These are phyloP conservation scores for Sylvietta virens DNA, from an alignment of 2,113 vertebrate genomes.

Conservation along the genomic window DNA sequence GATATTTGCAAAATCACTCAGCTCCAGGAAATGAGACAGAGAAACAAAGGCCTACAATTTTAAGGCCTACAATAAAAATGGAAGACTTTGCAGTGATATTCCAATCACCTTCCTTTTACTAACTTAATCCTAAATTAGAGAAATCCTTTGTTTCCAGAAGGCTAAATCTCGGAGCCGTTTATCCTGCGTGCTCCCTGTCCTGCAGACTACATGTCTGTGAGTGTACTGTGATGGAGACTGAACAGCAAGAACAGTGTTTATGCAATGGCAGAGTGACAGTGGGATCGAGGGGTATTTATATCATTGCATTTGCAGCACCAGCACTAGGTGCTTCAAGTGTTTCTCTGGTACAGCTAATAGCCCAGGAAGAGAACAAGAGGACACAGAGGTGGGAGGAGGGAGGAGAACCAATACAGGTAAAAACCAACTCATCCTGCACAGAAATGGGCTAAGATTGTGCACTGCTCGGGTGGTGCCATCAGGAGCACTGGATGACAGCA, in stretches of 20 bases:
- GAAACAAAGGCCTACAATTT: background rate
- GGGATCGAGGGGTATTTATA: background rate
- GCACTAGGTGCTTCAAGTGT: background rate
- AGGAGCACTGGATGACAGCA: background rate
- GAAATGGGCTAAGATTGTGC: background rate
- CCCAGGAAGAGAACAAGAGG: background rate
- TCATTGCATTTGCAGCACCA: background rate
- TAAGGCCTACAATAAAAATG: background rate
- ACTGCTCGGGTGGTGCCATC: rapidly evolving
- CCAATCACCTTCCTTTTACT: background rate
- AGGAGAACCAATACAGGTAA: background rate
- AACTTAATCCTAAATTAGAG: background rate
- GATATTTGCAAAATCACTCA: background rate
- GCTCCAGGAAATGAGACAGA: background rate
- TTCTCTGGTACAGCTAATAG: background rate
- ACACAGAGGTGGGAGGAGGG: background rate
- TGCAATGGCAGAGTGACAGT: background rate
- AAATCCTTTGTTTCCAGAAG: background rate
- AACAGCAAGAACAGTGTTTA: background rate
- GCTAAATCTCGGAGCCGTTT: background rate
- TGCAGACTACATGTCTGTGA: background rate
- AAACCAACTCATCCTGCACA: rapidly evolving
- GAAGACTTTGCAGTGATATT: background rate
- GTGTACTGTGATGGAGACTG: background rate
- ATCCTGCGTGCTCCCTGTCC: background rate